Conservation (phyloP, 2,113 vertebrate genomes). For the Gymnobelideus leadbeateri region DNA sequence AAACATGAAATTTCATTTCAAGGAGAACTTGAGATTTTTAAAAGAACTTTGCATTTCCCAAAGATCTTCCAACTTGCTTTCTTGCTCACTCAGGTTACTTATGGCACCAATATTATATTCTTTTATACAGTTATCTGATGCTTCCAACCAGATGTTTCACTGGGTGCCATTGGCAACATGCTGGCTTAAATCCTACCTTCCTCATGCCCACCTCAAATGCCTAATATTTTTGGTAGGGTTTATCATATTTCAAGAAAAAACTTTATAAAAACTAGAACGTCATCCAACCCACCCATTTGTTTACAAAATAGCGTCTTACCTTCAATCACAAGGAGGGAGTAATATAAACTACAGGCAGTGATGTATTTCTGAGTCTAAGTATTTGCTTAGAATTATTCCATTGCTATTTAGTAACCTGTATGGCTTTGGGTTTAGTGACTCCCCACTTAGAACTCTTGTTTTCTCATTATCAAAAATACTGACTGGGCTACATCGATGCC, state of each 20-base stretch:
- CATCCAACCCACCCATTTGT: background rate
- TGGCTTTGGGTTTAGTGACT: background rate
- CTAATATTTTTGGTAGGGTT: background rate
- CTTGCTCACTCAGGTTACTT: background rate
- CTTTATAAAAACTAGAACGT: background rate
- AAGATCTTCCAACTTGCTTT: background rate
- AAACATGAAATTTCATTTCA: background rate
- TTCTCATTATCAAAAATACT: background rate
- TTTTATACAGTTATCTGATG: background rate
- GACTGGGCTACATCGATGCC: background rate
- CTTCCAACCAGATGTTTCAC: background rate
- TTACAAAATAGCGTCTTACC: background rate
- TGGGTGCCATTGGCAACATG: background rate
- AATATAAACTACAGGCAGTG: background rate
- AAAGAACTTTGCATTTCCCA: background rate
- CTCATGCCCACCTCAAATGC: slow-evolving; percentile 5
- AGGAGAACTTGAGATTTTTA: background rate
- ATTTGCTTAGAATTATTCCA: background rate
- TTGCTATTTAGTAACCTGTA: background rate
- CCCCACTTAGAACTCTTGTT: background rate
- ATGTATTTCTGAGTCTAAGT: background rate
- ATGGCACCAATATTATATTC: background rate
- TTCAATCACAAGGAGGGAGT: background rate
- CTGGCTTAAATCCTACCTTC: background rate
- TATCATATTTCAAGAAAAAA: background rate